Base-by-base conservation (phyloP, 1,140 invertebrate species). In the Drosophila athabasca region DNA sequence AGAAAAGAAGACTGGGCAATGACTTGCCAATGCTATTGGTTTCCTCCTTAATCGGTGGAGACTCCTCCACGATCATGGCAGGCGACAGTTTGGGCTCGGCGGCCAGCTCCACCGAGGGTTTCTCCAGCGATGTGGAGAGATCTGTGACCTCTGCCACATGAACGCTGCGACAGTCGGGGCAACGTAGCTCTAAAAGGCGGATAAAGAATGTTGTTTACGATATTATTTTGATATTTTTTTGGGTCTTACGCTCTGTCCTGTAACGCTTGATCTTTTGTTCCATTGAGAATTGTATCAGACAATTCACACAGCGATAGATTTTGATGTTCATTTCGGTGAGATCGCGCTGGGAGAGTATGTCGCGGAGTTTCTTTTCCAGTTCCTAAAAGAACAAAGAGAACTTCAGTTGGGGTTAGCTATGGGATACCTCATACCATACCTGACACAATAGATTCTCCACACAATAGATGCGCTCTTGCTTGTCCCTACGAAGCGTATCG, bases 261-360 rank as follows among this genome's bases (percentile, higher is more conserved):
- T 74, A 73, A 8, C 31, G 53, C 13, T 70, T 90, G 22, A 39
- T 74, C n/a, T 80, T 90, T 3, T 83, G 91, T 54, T 94, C 93
- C 67, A 93, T 92, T 2, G 92, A 93, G 88, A 95, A 95, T 53
- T 94, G 92, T 6, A 93, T 92, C 8, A 92, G 92, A 66, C 95
- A 95, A 88, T 94, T 95, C 73, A 95, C 93, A 78, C 95, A 95
- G 64, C 93, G 93, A 72, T 93, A 95, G 8, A 93, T 85, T n/a
- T 77, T 90, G 62, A 93, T 92, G 52, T 93, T 93, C 88, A 93
- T 92, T 90, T 93, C 87, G 89, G 76, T 84, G 50, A 94, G 92
- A 52, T 93, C 91, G 62, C 93, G 92, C 44, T 91, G 87, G 6
- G 92, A 93, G 6, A 94, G 90, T 43, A 92, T 92, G 19, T 92